Conservation (phyloP, 2,888 invertebrate genomes). For the Cerastis rubricosa region DNA sequence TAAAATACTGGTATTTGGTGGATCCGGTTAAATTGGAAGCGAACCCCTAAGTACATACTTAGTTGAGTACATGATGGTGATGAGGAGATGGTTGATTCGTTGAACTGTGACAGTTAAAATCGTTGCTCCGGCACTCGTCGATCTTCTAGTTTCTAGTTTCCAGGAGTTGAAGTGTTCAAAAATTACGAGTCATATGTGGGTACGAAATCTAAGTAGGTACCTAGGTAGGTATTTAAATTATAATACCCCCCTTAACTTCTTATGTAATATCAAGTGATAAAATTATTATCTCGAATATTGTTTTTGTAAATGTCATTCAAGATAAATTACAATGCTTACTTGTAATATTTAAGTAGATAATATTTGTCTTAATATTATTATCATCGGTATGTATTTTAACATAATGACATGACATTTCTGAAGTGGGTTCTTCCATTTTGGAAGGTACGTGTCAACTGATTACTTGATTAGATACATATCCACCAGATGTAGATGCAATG, state of each 20-base stretch:
- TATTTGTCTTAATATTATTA: constrained; percentile 27
- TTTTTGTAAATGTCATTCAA: constrained; percentile 43
- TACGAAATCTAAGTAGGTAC: too few species aligned
- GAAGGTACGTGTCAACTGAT: constrained; percentile 23
- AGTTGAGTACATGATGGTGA: not conserved
- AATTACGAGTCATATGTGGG: too few species aligned
- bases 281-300: constrained; percentile 35
- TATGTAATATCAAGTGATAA: constrained; percentile 33
- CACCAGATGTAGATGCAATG: not conserved
- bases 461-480: constrained; percentile 4
- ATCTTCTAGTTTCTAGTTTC: too few species aligned
- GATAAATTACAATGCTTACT: constrained; percentile 28
- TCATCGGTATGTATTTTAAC: not conserved
- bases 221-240: not conserved
- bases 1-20: not conserved
- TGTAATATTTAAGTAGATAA: constrained; percentile 6
- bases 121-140: not conserved
- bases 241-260: constrained; percentile 17
- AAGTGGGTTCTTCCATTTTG: constrained; percentile 24
- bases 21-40: not conserved
- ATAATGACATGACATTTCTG: not conserved
- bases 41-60: not conserved
- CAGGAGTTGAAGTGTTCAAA: too few species aligned
- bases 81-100: not conserved
- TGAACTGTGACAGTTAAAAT: not conserved